Evolutionary conservation across 2,888 invertebrate species (phyloP).

Genomic region (Trichogramma evanescens): DNA sequence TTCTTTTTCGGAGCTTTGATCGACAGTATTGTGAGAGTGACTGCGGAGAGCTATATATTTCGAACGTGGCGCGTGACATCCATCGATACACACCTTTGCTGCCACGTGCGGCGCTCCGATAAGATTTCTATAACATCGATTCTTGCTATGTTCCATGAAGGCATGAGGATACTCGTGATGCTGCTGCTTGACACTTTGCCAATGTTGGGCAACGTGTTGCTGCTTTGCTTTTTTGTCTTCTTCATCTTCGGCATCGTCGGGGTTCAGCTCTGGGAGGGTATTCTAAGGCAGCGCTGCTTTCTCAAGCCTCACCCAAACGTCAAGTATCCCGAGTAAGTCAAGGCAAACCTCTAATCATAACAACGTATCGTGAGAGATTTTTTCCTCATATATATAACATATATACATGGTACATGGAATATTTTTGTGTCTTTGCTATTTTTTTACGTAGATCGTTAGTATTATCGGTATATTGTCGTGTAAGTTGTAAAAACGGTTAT

Average conservation of each 20-base stretch:
- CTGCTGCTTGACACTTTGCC: conserved; percentile 95
- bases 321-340: conserved; percentile 70
- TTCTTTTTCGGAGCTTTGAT: conserved; percentile 15
- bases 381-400: too few relatives aligned
- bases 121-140: neutral
- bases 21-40: conserved; percentile 12
- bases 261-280: conserved; percentile 98
- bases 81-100: neutral
- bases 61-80: neutral
- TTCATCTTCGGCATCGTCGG: conserved; percentile 99
- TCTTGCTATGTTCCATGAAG: conserved; percentile 50
- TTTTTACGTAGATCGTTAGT: too few relatives aligned
- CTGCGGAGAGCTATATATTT: neutral
- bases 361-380: too few relatives aligned
- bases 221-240: conserved; percentile 99
- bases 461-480: too few relatives aligned
- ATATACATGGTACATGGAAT: too few relatives aligned
- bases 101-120: too few relatives aligned
- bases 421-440: too few relatives aligned
- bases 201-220: conserved; percentile 97
- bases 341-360: neutral
- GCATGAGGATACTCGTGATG: conserved; percentile 98
- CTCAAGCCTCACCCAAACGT: conserved; percentile 65
- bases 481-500: too few relatives aligned
- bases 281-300: conserved; percentile 89